Evolutionary conservation across 1,140 invertebrate species (phyloP), one percentile per base, ranked within the genome.

Genomic region (Brachionus koreanus): DNA sequence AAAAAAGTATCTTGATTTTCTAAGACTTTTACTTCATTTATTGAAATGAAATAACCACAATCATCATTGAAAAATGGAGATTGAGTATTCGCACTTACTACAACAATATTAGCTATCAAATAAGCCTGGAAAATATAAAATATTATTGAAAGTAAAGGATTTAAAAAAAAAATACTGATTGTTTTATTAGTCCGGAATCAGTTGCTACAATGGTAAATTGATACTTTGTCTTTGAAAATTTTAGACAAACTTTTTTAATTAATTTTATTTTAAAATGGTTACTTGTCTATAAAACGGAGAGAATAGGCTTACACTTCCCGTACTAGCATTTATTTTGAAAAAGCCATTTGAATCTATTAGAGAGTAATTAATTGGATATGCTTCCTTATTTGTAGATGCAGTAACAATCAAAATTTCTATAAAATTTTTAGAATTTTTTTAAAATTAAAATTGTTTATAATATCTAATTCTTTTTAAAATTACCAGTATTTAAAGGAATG

Each of bases 401-500:
- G 29, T n/a, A 4, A 19, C 76, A 6, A 23, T 35, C 25, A 79
- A 29, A 61, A 79, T 79, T 43, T 79, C 76, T 79, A 35, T 10
- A 3, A 46, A 35, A 77, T 29, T 29, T 29, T 29, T 29, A 2
- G 29, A 29, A 29, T n/a, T n/a, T n/a, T n/a, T n/a, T n/a, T n/a
- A n/a, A n/a, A n/a, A n/a, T n/a, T n/a, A n/a, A n/a, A n/a, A n/a
- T n/a, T n/a, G n/a, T n/a, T n/a, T n/a, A n/a, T n/a, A n/a, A n/a
- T 29, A 29, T 29, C 29, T 29, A 29, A 2, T 29, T 25, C 1
- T 76, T 76, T 29, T 4, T 9, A 29, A 76, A 35, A 12, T 23
- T 76, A 65, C 76, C 76, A 39, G 76, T 79, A n/a, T 61, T 35
- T 35, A 79, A 65, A 9, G 76, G 76, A 13, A 79, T 19, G 19